Evolutionary conservation across 2,888 invertebrate genomes (phyloP), one percentile per base, ranked within the genome.

Genomic region (Tachystola acroxantha): DNA sequence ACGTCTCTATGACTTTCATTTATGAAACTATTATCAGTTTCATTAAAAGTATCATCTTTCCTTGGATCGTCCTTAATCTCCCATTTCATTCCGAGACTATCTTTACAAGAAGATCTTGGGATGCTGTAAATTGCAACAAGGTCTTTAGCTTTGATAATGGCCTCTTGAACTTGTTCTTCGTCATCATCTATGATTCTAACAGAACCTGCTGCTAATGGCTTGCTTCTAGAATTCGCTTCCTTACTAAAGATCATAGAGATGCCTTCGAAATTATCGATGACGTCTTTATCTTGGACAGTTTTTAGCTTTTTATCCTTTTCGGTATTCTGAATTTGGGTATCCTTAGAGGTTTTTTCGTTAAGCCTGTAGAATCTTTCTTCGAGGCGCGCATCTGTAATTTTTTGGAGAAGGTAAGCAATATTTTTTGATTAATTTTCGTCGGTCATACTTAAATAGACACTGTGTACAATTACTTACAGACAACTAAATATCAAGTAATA

Each of bases 381-480:
- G 1, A 72, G 47, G 13, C 57, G 64, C 14, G 53, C 46, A 44
- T 74, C 79, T 79, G 63, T 30, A 65, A 68, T n/a, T n/a, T n/a
- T n/a, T n/a, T n/a, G n/a, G n/a, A n/a, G n/a, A n/a, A n/a, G n/a
- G n/a, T n/a, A n/a, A n/a, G n/a, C n/a, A n/a, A n/a, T n/a, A n/a
- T n/a, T n/a, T n/a, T n/a, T n/a, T n/a, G n/a, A n/a, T n/a, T n/a
- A n/a, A n/a, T n/a, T n/a, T n/a, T n/a, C n/a, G n/a, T n/a, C n/a
- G n/a, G n/a, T n/a, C n/a, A n/a, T n/a, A n/a, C n/a, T n/a, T n/a
- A n/a, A n/a, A n/a, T n/a, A n/a, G n/a, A n/a, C n/a, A n/a, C n/a
- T n/a, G n/a, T n/a, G n/a, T n/a, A n/a, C n/a, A n/a, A n/a, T n/a
- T n/a, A n/a, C n/a, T n/a, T n/a, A n/a, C n/a, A n/a, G n/a, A n/a